Conservation (phyloP, 2,888 invertebrate species). For the Drosophila ochracea region DNA sequence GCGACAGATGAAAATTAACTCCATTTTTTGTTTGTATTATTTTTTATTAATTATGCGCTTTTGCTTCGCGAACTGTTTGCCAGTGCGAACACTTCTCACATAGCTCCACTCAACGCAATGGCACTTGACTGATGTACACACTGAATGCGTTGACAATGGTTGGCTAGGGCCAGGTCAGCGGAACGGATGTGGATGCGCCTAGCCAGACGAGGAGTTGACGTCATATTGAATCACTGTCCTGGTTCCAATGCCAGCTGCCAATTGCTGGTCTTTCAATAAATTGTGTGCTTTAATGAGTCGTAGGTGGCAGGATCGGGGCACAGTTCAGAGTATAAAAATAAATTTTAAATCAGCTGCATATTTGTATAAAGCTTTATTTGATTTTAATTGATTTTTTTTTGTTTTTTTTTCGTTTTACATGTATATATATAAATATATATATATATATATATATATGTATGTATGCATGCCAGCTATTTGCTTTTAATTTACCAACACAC, state of each 20-base stretch:
- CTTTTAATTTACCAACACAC: constrained; percentile 70
- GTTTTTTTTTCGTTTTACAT: constrained; percentile 1
- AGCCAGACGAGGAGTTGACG: constrained; percentile 46
- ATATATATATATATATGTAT: not conserved
- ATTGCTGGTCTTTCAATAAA: constrained; percentile 51
- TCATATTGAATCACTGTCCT: constrained; percentile 63
- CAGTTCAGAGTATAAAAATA: constrained; percentile 55
- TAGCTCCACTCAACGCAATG: constrained; percentile 23
- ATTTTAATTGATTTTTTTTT: constrained; percentile 73
- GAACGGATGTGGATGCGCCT: constrained; percentile 26
- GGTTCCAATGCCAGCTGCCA: constrained; percentile 13
- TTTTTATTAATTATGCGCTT: constrained; percentile 69
- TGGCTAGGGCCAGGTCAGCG: constrained; percentile 4
- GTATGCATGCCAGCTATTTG: constrained; percentile 55
- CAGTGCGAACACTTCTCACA: not conserved
- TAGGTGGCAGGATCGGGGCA: not conserved
- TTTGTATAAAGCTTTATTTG: constrained; percentile 79
- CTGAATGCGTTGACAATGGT: constrained; percentile 42
- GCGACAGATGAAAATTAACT: constrained; percentile 59
- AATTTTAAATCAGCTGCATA: constrained; percentile 76
- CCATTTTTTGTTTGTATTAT: constrained; percentile 29
- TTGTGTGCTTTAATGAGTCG: constrained; percentile 66
- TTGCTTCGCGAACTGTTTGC: constrained; percentile 37
- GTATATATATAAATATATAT: not conserved
- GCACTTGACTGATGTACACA: constrained; percentile 62